Base-by-base conservation (phyloP, 2,888 invertebrate genomes). In the Nomada ferruginata region DNA sequence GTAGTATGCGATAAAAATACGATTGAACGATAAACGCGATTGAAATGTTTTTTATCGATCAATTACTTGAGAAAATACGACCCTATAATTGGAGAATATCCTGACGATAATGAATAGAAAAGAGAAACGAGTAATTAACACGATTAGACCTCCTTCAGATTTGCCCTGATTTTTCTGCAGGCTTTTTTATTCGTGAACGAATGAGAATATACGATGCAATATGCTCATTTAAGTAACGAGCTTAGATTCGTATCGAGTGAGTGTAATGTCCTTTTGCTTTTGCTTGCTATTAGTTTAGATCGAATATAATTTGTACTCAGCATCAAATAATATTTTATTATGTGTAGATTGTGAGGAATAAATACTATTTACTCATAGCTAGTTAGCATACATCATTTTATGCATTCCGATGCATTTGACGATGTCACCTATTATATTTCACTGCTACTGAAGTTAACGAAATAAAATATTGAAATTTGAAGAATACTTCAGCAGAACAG, bases 21-120 rank as follows among this genome's bases (percentile, higher is more conserved):
- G 60, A 60, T 70, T 10, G 47, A 15, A 15, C 29, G 70, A 71
- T 71, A 52, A 71, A 36, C 20, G 18, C 36, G 10, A 50, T 29
- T 60, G 29, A 36, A 60, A 29, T 13, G 29, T 50, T 20, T 20
- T 42, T 61, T 36, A 71, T 71, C 70, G 59, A 47, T 15, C 18
- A 36, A 23, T 71, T 18, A 36, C 26, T 61, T 20, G 57, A 13
- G n/a, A 47, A 69, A 69, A 57, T 57, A 44, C 36, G 15, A 36
- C 11, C 2, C 18, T 68, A 11, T 60, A 59, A 59, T 70, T 60
- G 0, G 59, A 60, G n/a, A 50, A n/a, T 20, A 4, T 68, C 36
- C 20, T 13, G 44, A 10, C 18, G 71, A 53, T 53, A 53, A 52
- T 1, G 36, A 61, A 42, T 0, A 18, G 50, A 71, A 61, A 60